Conservation (phyloP, 2,888 invertebrate genomes). For the Drosophila nigricruria region DNA sequence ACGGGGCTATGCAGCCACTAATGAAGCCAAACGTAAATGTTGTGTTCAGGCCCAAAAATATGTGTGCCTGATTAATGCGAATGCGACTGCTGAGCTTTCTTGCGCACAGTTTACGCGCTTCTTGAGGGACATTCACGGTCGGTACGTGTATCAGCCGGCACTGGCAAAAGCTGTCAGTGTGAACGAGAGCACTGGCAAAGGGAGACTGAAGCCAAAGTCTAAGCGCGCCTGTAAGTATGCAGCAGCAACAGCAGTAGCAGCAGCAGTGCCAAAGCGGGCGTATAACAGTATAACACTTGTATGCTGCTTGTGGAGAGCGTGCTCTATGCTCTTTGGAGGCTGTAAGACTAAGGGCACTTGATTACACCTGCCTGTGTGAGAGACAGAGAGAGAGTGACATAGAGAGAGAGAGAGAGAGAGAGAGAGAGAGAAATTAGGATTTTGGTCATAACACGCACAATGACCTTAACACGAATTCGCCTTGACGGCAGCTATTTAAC, state of each 20-base stretch:
- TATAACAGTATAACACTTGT: constrained; percentile 60
- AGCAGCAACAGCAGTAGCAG: constrained; percentile 48
- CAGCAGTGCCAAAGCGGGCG: constrained; percentile 37
- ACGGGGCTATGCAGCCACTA: constrained; percentile 44
- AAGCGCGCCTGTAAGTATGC: constrained; percentile 67
- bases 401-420: not conserved
- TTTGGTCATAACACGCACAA: constrained; percentile 43
- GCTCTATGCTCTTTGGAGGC: constrained; percentile 29
- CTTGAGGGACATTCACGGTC: constrained; percentile 36
- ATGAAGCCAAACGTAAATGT: constrained; percentile 56
- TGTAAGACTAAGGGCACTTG: constrained; percentile 15
- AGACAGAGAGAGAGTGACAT: not conserved
- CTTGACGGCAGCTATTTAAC: constrained; percentile 44
- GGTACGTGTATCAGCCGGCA: constrained; percentile 31
- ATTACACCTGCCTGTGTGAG: constrained; percentile 31
- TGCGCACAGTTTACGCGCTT: constrained; percentile 61
- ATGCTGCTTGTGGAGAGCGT: constrained; percentile 1
- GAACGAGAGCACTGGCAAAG: constrained; percentile 70
- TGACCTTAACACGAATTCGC: constrained; percentile 29
- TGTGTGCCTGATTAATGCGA: constrained; percentile 55
- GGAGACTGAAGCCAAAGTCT: constrained; percentile 62
- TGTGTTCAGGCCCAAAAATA: constrained; percentile 31
- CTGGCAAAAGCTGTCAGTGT: constrained; percentile 51
- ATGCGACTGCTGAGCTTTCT: constrained; percentile 42
- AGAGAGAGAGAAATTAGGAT: constrained; percentile 38